Percentiles rank a stretch among this genome's conserved stretches.
Conservation (phyloP, 2,888 invertebrate species). For the Julus scanicus region DNA sequence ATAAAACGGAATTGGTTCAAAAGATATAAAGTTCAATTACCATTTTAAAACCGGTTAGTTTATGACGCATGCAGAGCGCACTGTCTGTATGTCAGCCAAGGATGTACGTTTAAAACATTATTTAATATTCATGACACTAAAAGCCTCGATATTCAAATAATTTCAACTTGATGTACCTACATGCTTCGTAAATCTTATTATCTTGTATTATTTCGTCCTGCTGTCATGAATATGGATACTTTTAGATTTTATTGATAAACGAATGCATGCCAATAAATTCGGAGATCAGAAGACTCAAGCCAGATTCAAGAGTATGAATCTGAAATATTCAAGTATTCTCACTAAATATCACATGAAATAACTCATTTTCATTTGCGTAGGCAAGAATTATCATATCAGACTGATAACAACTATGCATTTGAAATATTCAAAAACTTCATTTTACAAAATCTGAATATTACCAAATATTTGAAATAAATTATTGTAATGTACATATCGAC, state of each 20-base stretch:
- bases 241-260: not conserved
- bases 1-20: constrained; percentile 43
- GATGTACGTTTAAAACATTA: not conserved
- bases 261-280: not conserved
- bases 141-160: constrained; percentile 38
- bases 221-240: not conserved
- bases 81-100: constrained; percentile 27
- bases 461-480: too few species aligned
- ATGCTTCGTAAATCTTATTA: not conserved
- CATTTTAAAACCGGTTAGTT: constrained; percentile 37
- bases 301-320: not conserved
- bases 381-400: too few species aligned
- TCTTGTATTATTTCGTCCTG: not conserved
- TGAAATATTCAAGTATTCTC: not conserved
- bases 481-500: too few species aligned
- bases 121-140: constrained; percentile 37
- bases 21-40: constrained; percentile 47
- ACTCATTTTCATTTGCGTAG: too few species aligned
- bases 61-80: not conserved
- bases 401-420: too few species aligned
- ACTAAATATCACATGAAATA: not conserved
- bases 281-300: not conserved
- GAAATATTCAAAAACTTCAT: not conserved
- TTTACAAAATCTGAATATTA: not conserved
- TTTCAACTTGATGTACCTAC: not conserved